Percentiles rank a stretch among this genome's conserved stretches.
Conservation (phyloP, 2,888 invertebrate species). For the Prosapia bicincta region DNA sequence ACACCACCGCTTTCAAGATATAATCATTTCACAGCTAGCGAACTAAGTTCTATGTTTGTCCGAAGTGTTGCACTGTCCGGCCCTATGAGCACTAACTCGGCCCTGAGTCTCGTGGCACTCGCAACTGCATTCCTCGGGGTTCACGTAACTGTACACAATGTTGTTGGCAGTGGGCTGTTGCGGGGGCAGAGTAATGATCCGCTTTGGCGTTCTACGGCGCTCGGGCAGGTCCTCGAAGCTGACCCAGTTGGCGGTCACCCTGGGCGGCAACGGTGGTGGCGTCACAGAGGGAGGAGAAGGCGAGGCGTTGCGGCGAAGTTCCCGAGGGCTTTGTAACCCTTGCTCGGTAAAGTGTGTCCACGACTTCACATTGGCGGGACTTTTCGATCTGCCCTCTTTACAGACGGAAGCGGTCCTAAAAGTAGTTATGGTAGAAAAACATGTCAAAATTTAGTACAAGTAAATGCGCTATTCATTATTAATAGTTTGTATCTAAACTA, state of each 20-base stretch:
- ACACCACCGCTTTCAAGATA: too few relatives aligned
- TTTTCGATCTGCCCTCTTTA: constrained; percentile 30
- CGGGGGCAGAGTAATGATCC: constrained; percentile 73
- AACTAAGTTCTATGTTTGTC: not conserved
- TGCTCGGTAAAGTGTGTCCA: constrained; percentile 35
- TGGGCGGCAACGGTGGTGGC: constrained; percentile 34
- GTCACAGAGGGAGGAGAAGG: constrained; percentile 25
- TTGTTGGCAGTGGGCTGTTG: constrained; percentile 21
- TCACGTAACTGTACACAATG: constrained; percentile 72
- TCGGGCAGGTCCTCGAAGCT: constrained; percentile 86
- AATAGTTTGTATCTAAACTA: too few relatives aligned
- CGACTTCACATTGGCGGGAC: constrained; percentile 28
- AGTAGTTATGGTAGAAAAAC: too few relatives aligned
- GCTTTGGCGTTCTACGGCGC: constrained; percentile 72
- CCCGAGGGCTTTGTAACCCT: constrained; percentile 18
- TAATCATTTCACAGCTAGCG: not conserved
- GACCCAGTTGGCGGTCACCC: constrained; percentile 65
- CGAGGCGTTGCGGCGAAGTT: constrained; percentile 10
- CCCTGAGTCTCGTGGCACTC: constrained; percentile 68
- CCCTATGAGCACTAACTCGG: constrained; percentile 10
- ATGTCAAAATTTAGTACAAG: too few relatives aligned
- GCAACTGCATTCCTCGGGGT: constrained; percentile 84
- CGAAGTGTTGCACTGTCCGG: not conserved
- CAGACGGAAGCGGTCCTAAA: constrained; percentile 34
- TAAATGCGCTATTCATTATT: too few relatives aligned